phyloP scores from a whole-genome alignment of 2,888 invertebrate genomes.

The Mesochorus sp. region DNA sequence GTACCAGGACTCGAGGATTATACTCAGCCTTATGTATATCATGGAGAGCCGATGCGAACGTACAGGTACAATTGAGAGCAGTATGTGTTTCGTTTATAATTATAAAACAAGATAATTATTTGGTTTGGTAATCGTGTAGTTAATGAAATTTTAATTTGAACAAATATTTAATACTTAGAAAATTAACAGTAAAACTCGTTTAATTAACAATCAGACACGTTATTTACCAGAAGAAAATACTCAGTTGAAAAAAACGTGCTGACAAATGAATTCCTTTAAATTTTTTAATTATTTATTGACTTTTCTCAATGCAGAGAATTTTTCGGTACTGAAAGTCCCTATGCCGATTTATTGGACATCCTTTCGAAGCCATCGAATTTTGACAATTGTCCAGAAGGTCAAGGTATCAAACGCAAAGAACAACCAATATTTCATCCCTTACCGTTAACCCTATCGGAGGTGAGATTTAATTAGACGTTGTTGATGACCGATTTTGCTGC shows the following conservation, averaged over 20 bases:
- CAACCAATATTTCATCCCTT: constrained; percentile 84
- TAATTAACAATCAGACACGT: too few relatives aligned
- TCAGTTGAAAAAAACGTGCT: too few relatives aligned
- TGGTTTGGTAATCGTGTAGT: background rate
- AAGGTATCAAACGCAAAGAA: constrained; percentile 87
- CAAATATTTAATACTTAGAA: too few relatives aligned
- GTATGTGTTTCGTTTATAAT: constrained; percentile 4
- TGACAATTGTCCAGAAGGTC: constrained; percentile 84
- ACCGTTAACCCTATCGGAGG: constrained; percentile 85
- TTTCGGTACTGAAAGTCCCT: constrained; percentile 93
- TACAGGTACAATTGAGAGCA: constrained; percentile 83
- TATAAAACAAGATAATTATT: background rate
- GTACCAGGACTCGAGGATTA: constrained; percentile 87
- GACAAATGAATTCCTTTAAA: too few relatives aligned
- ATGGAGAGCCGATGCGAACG: constrained; percentile 89
- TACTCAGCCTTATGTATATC: constrained; percentile 90
- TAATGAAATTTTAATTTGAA: background rate
- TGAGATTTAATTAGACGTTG: constrained; percentile 67
- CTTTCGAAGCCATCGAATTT: constrained; percentile 86
- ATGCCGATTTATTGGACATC: constrained; percentile 88
- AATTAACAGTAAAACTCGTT: too few relatives aligned
- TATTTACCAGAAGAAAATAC: too few relatives aligned
- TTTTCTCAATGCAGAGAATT: constrained; percentile 86
- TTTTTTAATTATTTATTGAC: too few relatives aligned
- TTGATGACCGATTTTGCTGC: background rate